Base-by-base conservation (phyloP, 2,888 invertebrate species). In the Leucoptera coffeella region DNA sequence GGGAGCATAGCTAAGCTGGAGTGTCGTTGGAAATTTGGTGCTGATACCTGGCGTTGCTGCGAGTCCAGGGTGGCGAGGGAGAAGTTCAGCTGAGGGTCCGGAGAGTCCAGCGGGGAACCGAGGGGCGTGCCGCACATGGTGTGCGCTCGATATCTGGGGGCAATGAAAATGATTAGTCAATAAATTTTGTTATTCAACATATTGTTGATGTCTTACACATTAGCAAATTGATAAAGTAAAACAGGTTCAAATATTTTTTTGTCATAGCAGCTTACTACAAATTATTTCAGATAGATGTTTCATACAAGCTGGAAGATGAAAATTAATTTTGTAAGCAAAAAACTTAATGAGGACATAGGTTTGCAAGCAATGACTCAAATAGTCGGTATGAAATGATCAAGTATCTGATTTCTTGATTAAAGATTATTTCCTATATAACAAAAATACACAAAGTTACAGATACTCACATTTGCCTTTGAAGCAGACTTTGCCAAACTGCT, bases 401-500 rank as follows among this genome's bases (percentile, higher is more conserved):
- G n/a, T n/a, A n/a, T n/a, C n/a, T n/a, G n/a, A n/a, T n/a, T n/a
- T n/a, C n/a, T n/a, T n/a, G n/a, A n/a, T n/a, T n/a, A n/a, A n/a
- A n/a, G n/a, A n/a, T n/a, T n/a, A n/a, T n/a, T n/a, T n/a, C n/a
- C n/a, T n/a, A n/a, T n/a, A n/a, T n/a, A n/a, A 29, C 13, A 8
- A 19, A 10, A 2, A 22, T 22, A 23, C 11, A 28, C 4, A 12
- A 17, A n/a, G n/a, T n/a, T n/a, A n/a, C n/a, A n/a, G 15, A 8
- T 22, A 72, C 82, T 80, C 59, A 89, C 89, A 90, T 87, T 67
- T 90, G 90, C 34, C 89, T 73, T 44, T 89, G 87, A 13, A 91
- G 73, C 29, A 90, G 72, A 55, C 88, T 90, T 59, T 90, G 89
- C 90, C 90, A 91, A 6, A 90, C 88, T 19, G 90, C 89, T 50